Conservation (phyloP, 2,113 vertebrate species). For the Pachypanchax playfairii region DNA sequence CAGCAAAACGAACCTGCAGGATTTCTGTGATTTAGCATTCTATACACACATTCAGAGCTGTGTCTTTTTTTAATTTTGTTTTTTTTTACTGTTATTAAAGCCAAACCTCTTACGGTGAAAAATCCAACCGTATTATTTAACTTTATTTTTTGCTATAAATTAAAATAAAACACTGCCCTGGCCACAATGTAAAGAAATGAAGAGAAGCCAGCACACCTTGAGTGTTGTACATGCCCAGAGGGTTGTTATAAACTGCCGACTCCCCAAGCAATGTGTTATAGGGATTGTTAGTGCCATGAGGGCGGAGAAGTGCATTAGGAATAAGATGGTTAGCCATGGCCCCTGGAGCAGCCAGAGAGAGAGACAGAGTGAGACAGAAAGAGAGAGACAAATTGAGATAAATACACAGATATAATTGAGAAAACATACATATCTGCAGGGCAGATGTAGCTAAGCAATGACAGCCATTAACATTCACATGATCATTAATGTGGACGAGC, state of each 20-base stretch:
- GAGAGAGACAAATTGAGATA: slow-evolving; percentile 53
- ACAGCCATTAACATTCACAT: slow-evolving; percentile 80
- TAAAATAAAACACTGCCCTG: slow-evolving; percentile 58
- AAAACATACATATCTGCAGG: slow-evolving; percentile 90
- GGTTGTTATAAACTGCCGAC: slow-evolving; percentile 99
- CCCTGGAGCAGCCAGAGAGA: slow-evolving; percentile 96
- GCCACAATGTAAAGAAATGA: slow-evolving; percentile 68
- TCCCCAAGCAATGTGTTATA: slow-evolving; percentile 99
- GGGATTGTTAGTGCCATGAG: slow-evolving; percentile 99
- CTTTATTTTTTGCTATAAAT: not conserved
- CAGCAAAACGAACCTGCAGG: slow-evolving; percentile 46
- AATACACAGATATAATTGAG: slow-evolving; percentile 64
- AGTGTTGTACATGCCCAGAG: slow-evolving; percentile 99
- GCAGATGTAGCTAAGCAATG: slow-evolving; percentile 86
- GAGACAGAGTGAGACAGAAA: slow-evolving; percentile 80
- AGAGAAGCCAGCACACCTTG: slow-evolving; percentile 96
- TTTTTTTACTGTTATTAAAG: too few species aligned
- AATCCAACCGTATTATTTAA: too few species aligned
- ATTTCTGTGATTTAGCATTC: slow-evolving; percentile 36
- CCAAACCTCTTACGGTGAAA: too few species aligned
- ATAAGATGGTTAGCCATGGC: slow-evolving; percentile 99
- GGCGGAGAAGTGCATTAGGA: slow-evolving; percentile 99
- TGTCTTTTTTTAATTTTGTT: slow-evolving; percentile 48
- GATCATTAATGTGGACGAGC: slow-evolving; percentile 61
- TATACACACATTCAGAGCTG: slow-evolving; percentile 61